A percentile compares a stretch with the other conserved stretches of the same genome.
These are phyloP conservation scores for Aleiodes alternator DNA, from an alignment of 2,888 invertebrate genomes.

Conservation along the genomic window DNA sequence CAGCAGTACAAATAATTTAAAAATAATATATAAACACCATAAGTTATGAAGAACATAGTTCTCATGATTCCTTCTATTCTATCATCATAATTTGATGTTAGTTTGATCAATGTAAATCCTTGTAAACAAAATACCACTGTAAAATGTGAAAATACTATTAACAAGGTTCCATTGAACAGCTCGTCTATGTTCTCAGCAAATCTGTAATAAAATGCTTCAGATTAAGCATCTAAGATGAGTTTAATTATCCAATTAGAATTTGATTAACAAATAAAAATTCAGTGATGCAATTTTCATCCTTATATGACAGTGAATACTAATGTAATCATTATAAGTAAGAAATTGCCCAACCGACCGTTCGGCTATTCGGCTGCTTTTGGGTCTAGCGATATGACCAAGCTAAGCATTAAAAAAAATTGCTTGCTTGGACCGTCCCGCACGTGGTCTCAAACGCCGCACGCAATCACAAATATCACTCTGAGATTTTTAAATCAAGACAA, in stretches of 20 bases:
- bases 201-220: neutral
- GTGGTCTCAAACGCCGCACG: too few relatives aligned
- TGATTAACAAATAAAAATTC: neutral
- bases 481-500: too few relatives aligned
- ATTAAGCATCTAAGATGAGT: too few relatives aligned
- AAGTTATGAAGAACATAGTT: constrained; percentile 15
- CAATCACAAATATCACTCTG: too few relatives aligned
- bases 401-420: too few relatives aligned
- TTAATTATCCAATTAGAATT: neutral
- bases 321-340: neutral
- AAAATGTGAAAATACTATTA: constrained; percentile 11
- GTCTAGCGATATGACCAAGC: too few relatives aligned
- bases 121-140: neutral
- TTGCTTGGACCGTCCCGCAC: too few relatives aligned
- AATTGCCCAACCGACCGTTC: too few relatives aligned
- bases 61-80: constrained; percentile 2
- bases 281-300: too few relatives aligned
- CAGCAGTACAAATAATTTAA: constrained; percentile 23
- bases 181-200: neutral
- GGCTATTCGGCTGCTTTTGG: too few relatives aligned
- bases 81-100: neutral
- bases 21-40: constrained; percentile 33
- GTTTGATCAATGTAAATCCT: neutral
- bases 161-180: constrained; percentile 39
- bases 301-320: too few relatives aligned